Conservation (phyloP, 2,888 invertebrate species). For the Platypus cylindrus region DNA sequence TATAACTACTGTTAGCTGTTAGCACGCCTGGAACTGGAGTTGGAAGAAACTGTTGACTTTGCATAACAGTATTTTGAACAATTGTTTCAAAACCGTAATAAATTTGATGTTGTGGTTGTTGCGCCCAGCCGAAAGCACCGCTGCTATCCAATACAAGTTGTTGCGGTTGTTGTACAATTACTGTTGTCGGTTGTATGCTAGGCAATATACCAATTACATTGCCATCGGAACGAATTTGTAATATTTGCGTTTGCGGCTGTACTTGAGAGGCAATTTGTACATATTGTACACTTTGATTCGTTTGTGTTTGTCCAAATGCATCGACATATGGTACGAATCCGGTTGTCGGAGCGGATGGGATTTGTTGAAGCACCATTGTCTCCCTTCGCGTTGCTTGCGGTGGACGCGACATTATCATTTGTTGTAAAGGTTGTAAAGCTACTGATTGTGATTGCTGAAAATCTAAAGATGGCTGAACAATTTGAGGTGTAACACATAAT, state of each 20-base stretch:
- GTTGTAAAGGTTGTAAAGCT: conserved; percentile 7
- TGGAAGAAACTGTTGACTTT: conserved; percentile 75
- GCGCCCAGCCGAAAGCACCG: conserved; percentile 31
- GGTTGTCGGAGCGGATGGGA: conserved; percentile 10
- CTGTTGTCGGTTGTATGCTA: conserved; percentile 29
- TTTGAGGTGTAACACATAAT: conserved; percentile 12
- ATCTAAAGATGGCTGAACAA: conserved; percentile 14
- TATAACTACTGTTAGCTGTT: conserved; percentile 71
- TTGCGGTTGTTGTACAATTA: conserved; percentile 31
- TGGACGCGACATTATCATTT: conserved; percentile 15
- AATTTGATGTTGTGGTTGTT: conserved; percentile 41
- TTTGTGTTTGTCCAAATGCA: conserved; percentile 54
- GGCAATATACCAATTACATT: conserved; percentile 32
- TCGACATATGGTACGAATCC: conserved; percentile 51
- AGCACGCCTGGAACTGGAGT: conserved; percentile 69
- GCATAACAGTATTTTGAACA: conserved; percentile 80
- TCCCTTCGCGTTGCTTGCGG: conserved; percentile 16
- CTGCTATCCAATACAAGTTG: conserved; percentile 32
- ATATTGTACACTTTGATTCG: conserved; percentile 62
- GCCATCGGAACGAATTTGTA: conserved; percentile 38
- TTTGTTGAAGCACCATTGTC: conserved; percentile 12
- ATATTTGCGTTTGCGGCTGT: conserved; percentile 29
- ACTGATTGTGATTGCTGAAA: conserved; percentile 8
- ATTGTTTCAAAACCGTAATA: conserved; percentile 77
- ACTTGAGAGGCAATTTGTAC: conserved; percentile 53